Conservation (phyloP, 2,888 invertebrate genomes). For the Rutpela maculata region DNA sequence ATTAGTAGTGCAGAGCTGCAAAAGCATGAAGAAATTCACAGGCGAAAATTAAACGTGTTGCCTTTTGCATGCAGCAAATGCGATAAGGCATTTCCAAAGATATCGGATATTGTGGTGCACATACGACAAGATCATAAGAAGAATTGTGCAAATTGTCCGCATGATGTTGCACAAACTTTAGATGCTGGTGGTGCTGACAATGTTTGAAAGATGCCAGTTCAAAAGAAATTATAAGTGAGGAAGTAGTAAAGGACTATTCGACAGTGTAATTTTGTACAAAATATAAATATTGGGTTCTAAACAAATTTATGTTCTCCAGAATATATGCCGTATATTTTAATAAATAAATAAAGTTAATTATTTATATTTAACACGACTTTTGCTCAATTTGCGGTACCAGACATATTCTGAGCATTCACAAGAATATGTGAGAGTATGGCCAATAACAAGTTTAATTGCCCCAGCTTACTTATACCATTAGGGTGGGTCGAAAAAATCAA, state of each 20-base stretch:
- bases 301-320: constrained; percentile 8
- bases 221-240: constrained; percentile 40
- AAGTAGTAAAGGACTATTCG: constrained; percentile 22
- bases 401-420: too few species aligned
- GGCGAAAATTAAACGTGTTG: constrained; percentile 61
- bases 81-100: constrained; percentile 66
- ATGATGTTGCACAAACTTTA: not conserved
- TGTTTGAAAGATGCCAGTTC: not conserved
- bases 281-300: constrained; percentile 13
- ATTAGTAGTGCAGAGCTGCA: constrained; percentile 37
- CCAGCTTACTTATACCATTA: too few species aligned
- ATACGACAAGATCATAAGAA: constrained; percentile 62
- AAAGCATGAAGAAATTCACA: constrained; percentile 57
- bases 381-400: not conserved
- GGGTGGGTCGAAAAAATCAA: too few species aligned
- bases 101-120: constrained; percentile 66
- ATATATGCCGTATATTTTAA: not conserved
- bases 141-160: not conserved
- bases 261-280: not conserved
- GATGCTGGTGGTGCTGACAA: not conserved
- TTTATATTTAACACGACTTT: not conserved
- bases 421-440: too few species aligned
- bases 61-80: constrained; percentile 70
- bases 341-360: too few species aligned
- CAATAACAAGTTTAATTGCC: too few species aligned